Evolutionary conservation across 2,888 invertebrate genomes (phyloP), one percentile per base, ranked within the genome.

Genomic region (Acrobasis suavella): DNA sequence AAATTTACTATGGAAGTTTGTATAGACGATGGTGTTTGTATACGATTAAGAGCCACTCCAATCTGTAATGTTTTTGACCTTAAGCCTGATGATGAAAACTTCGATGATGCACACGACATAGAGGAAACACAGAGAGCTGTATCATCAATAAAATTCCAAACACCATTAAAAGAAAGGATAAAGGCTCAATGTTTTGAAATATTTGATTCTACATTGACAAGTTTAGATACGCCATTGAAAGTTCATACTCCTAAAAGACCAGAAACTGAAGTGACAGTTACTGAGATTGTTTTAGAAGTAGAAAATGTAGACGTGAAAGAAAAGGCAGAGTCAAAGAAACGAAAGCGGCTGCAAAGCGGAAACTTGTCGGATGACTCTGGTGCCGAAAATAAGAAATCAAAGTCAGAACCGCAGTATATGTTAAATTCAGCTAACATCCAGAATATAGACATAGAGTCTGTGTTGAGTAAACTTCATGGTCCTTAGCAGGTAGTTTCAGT

Each of bases 401-500:
- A 87, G 71, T 73, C 84, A 8, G 87, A 89, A 59, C 69, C 86
- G 6, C 80, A 85, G 62, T 85, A 84, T 69, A 74, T 89, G 66
- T 77, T 89, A 15, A 81, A 82, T 70, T 80, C 89, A 8, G 80
- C 86, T 50, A 87, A 85, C 69, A 89, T 89, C 70, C 85, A 88
- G 73, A 85, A 92, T 73, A 86, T 92, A 60, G 92, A 92, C 75
- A 93, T 93, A 61, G 93, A 93, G 74, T 81, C 89, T 16, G 89
- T 93, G 60, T 74, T 93, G 49, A 87, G 80, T 72, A 90, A 91
- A 72, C 74, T 93, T 60, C 92, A 93, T 70, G 93, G 92, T 37
- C 87, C 89, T 55, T 91, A 83, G 72, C 64, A 66, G 32, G 10
- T 16, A 14, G 15, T 50, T 46, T 2, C n/a, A 46, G 46, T 46